phyloP scores from a whole-genome alignment of 1,140 invertebrate genomes.

The Belonocnema kinseyi region DNA sequence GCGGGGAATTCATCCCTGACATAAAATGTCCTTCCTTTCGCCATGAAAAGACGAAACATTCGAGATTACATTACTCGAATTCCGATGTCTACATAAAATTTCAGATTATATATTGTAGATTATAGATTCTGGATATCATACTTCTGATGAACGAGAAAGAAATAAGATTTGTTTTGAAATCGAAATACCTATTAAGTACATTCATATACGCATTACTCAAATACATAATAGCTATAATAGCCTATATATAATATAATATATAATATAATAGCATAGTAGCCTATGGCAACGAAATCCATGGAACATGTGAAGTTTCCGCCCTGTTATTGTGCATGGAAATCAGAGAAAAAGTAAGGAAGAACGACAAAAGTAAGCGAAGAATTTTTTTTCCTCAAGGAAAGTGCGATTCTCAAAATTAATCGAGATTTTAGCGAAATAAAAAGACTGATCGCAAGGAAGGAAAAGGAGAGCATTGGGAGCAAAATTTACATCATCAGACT shows the following conservation, averaged over 20 bases:
- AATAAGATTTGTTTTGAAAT: conserved; percentile 50
- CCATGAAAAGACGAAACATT: conserved; percentile 24
- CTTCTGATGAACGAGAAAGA: conserved; percentile 24
- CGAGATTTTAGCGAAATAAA: conserved; percentile 69
- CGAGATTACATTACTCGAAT: conserved; percentile 21
- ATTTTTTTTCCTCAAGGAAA: conserved; percentile 61
- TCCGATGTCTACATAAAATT: background rate
- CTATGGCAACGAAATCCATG: conserved; percentile 49
- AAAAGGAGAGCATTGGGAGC: conserved; percentile 37
- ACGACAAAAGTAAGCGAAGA: conserved; percentile 48
- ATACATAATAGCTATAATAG: conserved; percentile 50
- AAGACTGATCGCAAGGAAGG: conserved; percentile 50
- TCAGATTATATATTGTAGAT: background rate
- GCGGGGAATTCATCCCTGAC: conserved; percentile 11
- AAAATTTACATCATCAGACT: conserved; percentile 28
- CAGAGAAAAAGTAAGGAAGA: conserved; percentile 38
- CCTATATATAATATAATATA: no score
- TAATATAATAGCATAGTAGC: no score
- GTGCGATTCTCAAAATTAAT: conserved; percentile 68
- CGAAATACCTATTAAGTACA: conserved; percentile 51
- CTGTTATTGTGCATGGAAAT: conserved; percentile 49
- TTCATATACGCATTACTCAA: conserved; percentile 16
- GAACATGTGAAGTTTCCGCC: conserved; percentile 43
- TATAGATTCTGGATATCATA: background rate
- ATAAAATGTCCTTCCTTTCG: conserved; percentile 24